Evolutionary conservation across 2,113 vertebrate genomes (phyloP), one percentile per base, ranked within the genome.

Genomic region (Isurus oxyrinchus): DNA sequence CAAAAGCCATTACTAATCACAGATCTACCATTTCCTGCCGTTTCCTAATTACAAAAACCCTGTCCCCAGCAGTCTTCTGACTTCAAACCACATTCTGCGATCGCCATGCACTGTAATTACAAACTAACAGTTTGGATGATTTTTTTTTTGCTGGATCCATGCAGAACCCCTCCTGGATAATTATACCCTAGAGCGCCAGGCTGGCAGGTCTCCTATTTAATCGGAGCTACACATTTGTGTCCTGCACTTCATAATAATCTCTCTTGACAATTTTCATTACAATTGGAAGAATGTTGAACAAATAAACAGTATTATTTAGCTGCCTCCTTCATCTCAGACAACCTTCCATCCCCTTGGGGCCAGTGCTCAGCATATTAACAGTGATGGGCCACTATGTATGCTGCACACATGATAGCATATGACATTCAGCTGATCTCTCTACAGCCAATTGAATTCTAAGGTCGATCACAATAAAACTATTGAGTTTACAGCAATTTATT

Each of bases 61-160:
- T 97, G 97, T 98, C 97, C 97, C 96, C n/a, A 95, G 97, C 97
- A 97, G 97, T 90, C 96, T 96, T 96, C 96, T 96, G 96, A 97
- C 97, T 97, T 97, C 97, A 97, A 97, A 97, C 97, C 97, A 96
- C 96, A 97, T 97, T 97, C 97, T 97, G 97, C 97, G 96, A 97
- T 97, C 97, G 97, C 97, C 97, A 53, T 31, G 97, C 97, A 97
- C 98, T 97, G 98, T 98, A 98, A 98, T 98, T 98, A 98, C 97
- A 97, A 97, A 97, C 98, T 98, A 98, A 98, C 97, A 97, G 98
- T 97, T 69, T 97, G 97, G 97, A 97, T 97, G 97, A 96, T 97
- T 97, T 94, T 94, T 55, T 90, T 97, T 97, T 97, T 97, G 97
- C 96, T 72, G 96, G 97, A 97, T 97, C 97, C 97, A 0, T 8